Conservation (phyloP, 2,888 invertebrate species). For the Hirtodrosophila cameraria region DNA sequence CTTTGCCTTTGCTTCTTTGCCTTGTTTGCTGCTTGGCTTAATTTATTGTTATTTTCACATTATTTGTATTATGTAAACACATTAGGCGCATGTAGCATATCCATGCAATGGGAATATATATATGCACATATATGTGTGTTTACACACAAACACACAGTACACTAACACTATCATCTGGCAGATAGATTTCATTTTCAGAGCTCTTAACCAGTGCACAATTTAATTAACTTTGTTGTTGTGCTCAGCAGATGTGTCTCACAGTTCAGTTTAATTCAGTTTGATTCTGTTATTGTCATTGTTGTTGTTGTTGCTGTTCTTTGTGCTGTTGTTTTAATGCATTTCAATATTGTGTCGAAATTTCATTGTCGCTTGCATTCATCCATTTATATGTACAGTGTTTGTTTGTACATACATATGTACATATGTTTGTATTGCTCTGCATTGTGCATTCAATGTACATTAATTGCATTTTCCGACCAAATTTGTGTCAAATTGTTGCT, state of each 20-base stretch:
- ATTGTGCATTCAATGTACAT: conserved; percentile 34
- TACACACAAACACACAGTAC: too few species aligned
- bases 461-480: conserved; percentile 51
- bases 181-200: conserved; percentile 61
- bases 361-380: conserved; percentile 40
- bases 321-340: conserved; percentile 36
- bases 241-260: conserved; percentile 38
- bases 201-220: conserved; percentile 56
- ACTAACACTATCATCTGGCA: conserved; percentile 34
- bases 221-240: conserved; percentile 68
- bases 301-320: background rate
- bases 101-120: conserved; percentile 11
- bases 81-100: conserved; percentile 47
- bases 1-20: conserved; percentile 26
- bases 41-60: conserved; percentile 74
- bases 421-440: too few species aligned
- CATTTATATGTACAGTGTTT: conserved; percentile 17
- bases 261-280: conserved; percentile 7
- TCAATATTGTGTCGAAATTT: conserved; percentile 47
- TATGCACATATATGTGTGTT: too few species aligned
- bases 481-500: conserved; percentile 60
- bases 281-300: conserved; percentile 13
- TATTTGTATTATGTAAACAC: conserved; percentile 74
- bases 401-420: too few species aligned
- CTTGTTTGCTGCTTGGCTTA: conserved; percentile 57